A percentile compares a stretch with the other conserved stretches of the same genome.
Conservation (phyloP, 2,797 vertebrate species). For the Parambassis ranga region DNA sequence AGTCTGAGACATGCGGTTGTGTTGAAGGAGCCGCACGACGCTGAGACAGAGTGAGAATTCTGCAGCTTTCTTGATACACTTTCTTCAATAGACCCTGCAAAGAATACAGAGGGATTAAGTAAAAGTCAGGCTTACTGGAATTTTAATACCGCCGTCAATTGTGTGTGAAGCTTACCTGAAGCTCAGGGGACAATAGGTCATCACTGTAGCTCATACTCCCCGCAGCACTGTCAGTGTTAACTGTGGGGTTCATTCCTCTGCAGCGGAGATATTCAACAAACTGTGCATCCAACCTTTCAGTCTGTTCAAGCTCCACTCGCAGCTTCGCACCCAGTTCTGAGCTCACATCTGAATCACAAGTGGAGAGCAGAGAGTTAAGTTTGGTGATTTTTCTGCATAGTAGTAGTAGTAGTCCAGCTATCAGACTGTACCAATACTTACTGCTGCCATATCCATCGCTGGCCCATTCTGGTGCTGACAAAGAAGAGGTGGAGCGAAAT, state of each 20-base stretch:
- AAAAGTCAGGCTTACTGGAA: background rate
- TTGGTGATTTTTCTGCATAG: background rate
- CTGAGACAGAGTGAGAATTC: constrained; percentile 89
- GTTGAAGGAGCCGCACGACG: constrained; percentile 38
- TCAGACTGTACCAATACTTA: constrained; percentile 72
- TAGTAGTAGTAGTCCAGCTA: too few species aligned
- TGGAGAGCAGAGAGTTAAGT: background rate
- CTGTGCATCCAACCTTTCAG: constrained; percentile 75
- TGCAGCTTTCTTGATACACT: constrained; percentile 90
- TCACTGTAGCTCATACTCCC: constrained; percentile 77
- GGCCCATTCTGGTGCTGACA: constrained; percentile 77
- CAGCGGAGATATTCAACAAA: constrained; percentile 77
- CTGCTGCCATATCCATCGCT: constrained; percentile 84
- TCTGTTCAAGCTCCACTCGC: constrained; percentile 73
- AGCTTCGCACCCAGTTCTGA: constrained; percentile 80
- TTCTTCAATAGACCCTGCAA: constrained; percentile 86
- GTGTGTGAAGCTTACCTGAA: constrained; percentile 82
- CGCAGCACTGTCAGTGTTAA: constrained; percentile 74
- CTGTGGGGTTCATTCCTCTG: constrained; percentile 74
- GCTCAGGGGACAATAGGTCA: constrained; percentile 84
- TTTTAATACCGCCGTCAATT: background rate
- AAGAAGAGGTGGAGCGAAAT: constrained; percentile 77
- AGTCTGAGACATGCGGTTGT: constrained; percentile 28
- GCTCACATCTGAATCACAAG: constrained; percentile 77
- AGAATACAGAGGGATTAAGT: background rate